Evolutionary conservation across 2,797 vertebrate species (phyloP).

Genomic region (Danio tinwini): DNA sequence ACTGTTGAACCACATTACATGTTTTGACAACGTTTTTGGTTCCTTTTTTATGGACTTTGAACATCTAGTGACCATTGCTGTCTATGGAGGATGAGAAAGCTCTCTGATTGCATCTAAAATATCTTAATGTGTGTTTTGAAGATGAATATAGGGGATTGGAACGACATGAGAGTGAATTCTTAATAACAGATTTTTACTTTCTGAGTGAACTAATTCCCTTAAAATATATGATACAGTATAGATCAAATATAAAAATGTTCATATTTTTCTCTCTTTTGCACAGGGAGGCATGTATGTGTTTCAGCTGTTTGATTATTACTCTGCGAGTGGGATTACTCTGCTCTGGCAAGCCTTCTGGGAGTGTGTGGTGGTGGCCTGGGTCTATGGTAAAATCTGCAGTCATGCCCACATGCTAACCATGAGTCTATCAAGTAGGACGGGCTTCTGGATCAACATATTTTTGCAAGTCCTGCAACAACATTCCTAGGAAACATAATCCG

Average conservation of each 20-base stretch:
- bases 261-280: conserved; percentile 42
- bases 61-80: no score
- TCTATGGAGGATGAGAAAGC: no score
- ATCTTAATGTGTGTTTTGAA: no score
- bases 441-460: conserved; percentile 11
- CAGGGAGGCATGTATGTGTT: conserved; percentile 89
- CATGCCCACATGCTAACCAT: background rate
- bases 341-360: conserved; percentile 89
- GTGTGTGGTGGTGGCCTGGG: conserved; percentile 86
- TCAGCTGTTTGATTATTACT: conserved; percentile 88
- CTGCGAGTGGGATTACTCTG: conserved; percentile 84
- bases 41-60: no score
- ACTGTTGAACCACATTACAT: no score
- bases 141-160: no score
- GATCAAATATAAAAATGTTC: background rate
- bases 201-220: background rate
- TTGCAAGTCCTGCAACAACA: conserved; percentile 10
- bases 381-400: conserved; percentile 77
- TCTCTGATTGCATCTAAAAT: no score
- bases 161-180: no score
- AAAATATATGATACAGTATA: background rate
- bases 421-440: background rate
- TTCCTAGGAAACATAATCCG: conserved; percentile 11
- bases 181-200: no score
- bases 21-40: no score